phyloP scores from a whole-genome alignment of 2,888 invertebrate species.

The Cacoxenus indagator region DNA sequence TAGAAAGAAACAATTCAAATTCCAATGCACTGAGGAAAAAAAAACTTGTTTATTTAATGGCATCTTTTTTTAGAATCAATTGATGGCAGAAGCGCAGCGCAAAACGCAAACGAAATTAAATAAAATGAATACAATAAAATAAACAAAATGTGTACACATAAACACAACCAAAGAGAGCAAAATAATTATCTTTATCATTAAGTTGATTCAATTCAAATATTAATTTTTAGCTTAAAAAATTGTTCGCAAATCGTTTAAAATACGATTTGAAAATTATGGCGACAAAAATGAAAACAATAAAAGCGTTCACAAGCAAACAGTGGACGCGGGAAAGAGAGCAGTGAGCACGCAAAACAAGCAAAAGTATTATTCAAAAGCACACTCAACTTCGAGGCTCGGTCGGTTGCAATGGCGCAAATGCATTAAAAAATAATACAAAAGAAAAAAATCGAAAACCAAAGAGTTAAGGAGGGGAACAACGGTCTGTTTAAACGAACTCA shows the following conservation, averaged over 20 bases:
- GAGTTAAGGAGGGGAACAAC: background rate
- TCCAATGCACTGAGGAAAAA: no score
- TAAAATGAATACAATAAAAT: no score
- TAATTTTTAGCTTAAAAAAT: background rate
- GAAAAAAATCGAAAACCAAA: background rate
- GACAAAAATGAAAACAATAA: background rate
- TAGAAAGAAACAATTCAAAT: no score
- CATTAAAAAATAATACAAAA: background rate
- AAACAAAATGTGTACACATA: no score
- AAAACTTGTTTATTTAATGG: no score
- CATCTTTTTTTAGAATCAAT: no score
- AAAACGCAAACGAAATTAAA: no score
- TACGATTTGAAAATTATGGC: background rate
- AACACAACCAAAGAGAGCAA: conserved; percentile 26
- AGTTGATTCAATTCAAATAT: background rate
- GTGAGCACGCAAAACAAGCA: conserved; percentile 16
- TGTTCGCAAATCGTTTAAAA: background rate
- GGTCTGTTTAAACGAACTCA: background rate
- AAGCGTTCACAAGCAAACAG: conserved; percentile 28
- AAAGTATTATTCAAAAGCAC: no score
- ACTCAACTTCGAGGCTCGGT: no score
- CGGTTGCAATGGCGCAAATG: background rate
- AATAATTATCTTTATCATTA: conserved; percentile 12
- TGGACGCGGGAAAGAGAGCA: conserved; percentile 36
- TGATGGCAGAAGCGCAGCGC: no score